Evolutionary conservation across 2,888 invertebrate species (phyloP), one percentile per base, ranked within the genome.

Genomic region (Trisateles emortualis): DNA sequence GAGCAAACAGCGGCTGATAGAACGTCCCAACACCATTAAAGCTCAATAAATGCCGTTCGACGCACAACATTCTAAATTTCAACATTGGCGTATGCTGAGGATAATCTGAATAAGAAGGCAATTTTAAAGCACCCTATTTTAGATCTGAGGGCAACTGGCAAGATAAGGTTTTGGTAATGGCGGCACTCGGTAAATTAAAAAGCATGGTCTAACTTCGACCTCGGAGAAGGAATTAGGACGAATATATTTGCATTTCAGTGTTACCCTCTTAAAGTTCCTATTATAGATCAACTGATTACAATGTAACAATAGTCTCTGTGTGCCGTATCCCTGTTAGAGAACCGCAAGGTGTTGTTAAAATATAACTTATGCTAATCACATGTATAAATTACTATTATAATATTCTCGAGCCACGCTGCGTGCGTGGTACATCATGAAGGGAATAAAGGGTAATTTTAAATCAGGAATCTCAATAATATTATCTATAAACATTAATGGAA

Each of bases 141-240:
- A 81, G 86, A 85, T 84, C 79, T 81, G 75, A 72, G 77, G 76
- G 77, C 79, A 73, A 76, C 76, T 74, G 79, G 74, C 61, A 66
- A 80, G 86, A 87, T 86, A 86, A 83, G 75, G 80, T 68, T 26
- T n/a, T 66, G 68, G 79, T 82, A 86, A 86, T 84, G 78, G 81
- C 75, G 76, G 78, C 83, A 81, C 84, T 86, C 77, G 78, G 82
- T 84, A 84, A 87, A 88, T 88, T 87, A 88, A 89, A 87, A 88
- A 84, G 79, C 81, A 81, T 74, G 76, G 76, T 67, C 72, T 68
- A 76, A 79, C 76, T 83, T 78, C 63, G 67, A 57, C 76, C 72
- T 68, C 76, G 70, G 72, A 55, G 64, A 70, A 68, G 74, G 72
- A 81, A 78, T 83, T 75, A 77, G 75, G 72, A 64, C 71, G 68